Base-by-base conservation (phyloP, 2,113 vertebrate genomes). In the Chaenogobius annularis region DNA sequence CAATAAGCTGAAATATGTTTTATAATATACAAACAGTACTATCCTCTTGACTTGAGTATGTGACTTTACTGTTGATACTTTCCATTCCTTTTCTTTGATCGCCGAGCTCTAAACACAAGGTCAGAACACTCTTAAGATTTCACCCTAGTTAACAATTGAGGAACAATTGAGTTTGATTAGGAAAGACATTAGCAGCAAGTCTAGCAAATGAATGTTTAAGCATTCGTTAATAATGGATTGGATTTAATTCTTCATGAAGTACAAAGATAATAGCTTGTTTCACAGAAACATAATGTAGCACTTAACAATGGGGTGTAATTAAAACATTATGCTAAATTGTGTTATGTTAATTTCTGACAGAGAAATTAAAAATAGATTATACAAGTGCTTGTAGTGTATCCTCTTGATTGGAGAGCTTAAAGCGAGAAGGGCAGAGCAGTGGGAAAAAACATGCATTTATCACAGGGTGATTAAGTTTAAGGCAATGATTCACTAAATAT, bases 401-500 rank as follows among this genome's bases (percentile, higher is more conserved):
- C 79, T 87, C 85, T 91, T 90, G 85, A 90, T 88, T 88, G 75
- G 84, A 81, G 87, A 81, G 81, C 70, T 48, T 64, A 81, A 88
- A 80, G 80, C 58, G 69, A 86, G 77, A 68, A 44, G 77, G 80
- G 77, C 69, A 72, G 83, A 79, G 80, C 12, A 40, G 64, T 67
- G 72, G 70, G 76, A 88, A 87, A 31, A 92, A 81, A 90, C 88
- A 87, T 86, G 90, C 90, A 89, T 92, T 91, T 91, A 91, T 91
- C 91, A 90, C 81, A 90, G 90, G 87, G 89, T 93, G 93, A 94
- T 94, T 93, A 93, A 92, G 90, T 93, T 93, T 90, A 90, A 89
- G 90, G 92, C 90, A 89, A 92, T 94, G 91, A 94, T 88, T 93
- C 92, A 92, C 93, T 94, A 93, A 93, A 94, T 94, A 94, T 94